A percentile compares a stretch with the other conserved stretches of the same genome.
These are phyloP conservation scores for Mythimna lalbum DNA, from an alignment of 2,888 invertebrate species.

Conservation along the genomic window DNA sequence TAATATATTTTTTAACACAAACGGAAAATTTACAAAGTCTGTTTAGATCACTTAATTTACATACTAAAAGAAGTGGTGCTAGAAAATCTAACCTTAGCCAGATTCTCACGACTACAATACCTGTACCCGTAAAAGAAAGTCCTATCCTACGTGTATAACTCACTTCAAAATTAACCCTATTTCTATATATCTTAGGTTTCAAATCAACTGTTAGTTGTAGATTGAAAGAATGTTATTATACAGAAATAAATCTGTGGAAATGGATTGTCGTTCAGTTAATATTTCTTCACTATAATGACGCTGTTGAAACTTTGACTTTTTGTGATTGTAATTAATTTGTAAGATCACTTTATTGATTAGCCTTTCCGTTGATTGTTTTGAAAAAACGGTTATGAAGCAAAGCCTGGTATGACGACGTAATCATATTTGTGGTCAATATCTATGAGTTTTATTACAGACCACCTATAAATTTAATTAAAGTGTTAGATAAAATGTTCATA, in stretches of 20 bases:
- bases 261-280: slow-evolving; percentile 45
- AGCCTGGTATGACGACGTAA: not conserved
- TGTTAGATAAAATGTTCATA: not conserved
- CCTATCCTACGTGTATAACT: slow-evolving; percentile 3
- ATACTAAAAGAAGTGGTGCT: slow-evolving; percentile 4
- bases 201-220: not conserved
- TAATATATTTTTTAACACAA: slow-evolving; percentile 1
- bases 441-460: not conserved
- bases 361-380: slow-evolving; percentile 11
- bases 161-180: slow-evolving; percentile 4
- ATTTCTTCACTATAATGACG: slow-evolving; percentile 30
- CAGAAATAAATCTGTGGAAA: slow-evolving; percentile 40
- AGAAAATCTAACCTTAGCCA: slow-evolving; percentile 16
- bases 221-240: slow-evolving; percentile 12
- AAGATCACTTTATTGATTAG: slow-evolving; percentile 23
- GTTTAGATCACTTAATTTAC: too few species aligned
- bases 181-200: not conserved
- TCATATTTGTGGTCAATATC: not conserved
- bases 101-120: slow-evolving; percentile 38
- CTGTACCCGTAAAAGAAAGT: slow-evolving; percentile 1
- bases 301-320: slow-evolving; percentile 38
- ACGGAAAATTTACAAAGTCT: not conserved
- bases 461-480: not conserved
- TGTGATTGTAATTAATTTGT: slow-evolving; percentile 34
- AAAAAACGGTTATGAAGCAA: not conserved